Evolutionary conservation across 2,797 vertebrate species (phyloP), one percentile per base, ranked within the genome.

Genomic region (Acestrorhynchus altus): DNA sequence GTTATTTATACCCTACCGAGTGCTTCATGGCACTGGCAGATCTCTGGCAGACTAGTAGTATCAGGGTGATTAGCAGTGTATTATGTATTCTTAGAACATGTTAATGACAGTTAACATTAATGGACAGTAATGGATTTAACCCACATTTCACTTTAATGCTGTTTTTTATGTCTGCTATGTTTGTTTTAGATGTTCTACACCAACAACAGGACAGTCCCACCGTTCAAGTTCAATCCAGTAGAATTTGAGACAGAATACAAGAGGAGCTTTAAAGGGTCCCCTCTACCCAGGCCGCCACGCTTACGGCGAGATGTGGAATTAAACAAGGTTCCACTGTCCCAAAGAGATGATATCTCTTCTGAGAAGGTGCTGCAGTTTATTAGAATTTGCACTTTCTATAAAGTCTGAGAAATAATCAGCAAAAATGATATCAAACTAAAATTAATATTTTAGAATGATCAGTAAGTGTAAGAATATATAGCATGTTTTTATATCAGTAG

Each of bases 201-300:
- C 83, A 87, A 85, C 81, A 90, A 84, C 84, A 88, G 89, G 75
- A 83, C 88, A 28, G 8, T 91, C 72, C 89, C 91, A 68, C 88
- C 80, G 0, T 89, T 89, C 86, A 93, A 91, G 85, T 79, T 87
- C 81, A 86, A 86, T 71, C 82, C 87, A 68, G 0, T 88, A 81
- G 69, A 82, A 75, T 85, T 87, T 77, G 93, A 95, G 88, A 91
- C 88, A 22, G 92, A 94, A 52, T 86, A 92, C 85, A 91, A 88
- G 81, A 92, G 90, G 82, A 93, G 87, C 86, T 91, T 91, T 72
- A 92, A 92, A 83, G 89, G 80, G 39, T 90, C 91, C 51, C 75
- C 88, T 78, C 86, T 87, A 80, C 78, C 85, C 47, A 92, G 89
- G 86, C 88, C 83, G 67, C 88, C 76, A 0, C 91, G 88, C 79